phyloP scores from a whole-genome alignment of 1,140 invertebrate genomes.

The Aphidius ervi region DNA sequence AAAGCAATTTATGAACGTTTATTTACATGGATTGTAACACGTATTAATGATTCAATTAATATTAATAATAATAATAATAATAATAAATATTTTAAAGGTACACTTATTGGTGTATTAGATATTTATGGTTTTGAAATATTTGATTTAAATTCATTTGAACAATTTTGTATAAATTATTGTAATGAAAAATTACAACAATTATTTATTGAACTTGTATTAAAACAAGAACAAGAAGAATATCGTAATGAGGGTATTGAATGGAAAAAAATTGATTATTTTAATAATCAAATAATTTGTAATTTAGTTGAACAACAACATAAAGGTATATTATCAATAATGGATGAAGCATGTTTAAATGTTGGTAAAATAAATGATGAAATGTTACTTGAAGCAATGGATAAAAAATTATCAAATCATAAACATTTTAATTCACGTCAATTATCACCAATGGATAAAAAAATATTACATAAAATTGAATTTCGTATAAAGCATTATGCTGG shows the following conservation, averaged over 20 bases:
- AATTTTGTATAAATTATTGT: slow-evolving; percentile 95
- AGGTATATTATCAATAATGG: slow-evolving; percentile 89
- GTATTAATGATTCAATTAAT: slow-evolving; percentile 83
- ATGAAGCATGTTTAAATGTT: slow-evolving; percentile 91
- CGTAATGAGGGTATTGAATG: slow-evolving; percentile 87
- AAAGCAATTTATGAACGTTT: slow-evolving; percentile 91
- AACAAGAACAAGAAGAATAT: slow-evolving; percentile 96
- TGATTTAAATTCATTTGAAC: slow-evolving; percentile 91
- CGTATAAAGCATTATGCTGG: slow-evolving; percentile 90
- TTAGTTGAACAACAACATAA: slow-evolving; percentile 85
- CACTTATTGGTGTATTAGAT: slow-evolving; percentile 91
- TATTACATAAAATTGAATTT: slow-evolving; percentile 80
- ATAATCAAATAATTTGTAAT: slow-evolving; percentile 91
- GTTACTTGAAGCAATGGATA: slow-evolving; percentile 89
- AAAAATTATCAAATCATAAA: slow-evolving; percentile 78
- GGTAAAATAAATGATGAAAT: slow-evolving; percentile 90
- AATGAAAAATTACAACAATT: slow-evolving; percentile 96
- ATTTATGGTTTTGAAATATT: slow-evolving; percentile 99
- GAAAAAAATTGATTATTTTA: slow-evolving; percentile 89
- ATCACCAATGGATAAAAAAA: slow-evolving; percentile 74
- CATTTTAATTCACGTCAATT: slow-evolving; percentile 87
- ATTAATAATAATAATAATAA: slow-evolving; percentile 51
- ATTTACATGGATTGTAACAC: slow-evolving; percentile 87
- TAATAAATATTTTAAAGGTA: slow-evolving; percentile 65
- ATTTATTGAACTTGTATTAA: slow-evolving; percentile 92